Conservation (phyloP, 2,797 vertebrate species). For the Arctocebus calabarensis region DNA sequence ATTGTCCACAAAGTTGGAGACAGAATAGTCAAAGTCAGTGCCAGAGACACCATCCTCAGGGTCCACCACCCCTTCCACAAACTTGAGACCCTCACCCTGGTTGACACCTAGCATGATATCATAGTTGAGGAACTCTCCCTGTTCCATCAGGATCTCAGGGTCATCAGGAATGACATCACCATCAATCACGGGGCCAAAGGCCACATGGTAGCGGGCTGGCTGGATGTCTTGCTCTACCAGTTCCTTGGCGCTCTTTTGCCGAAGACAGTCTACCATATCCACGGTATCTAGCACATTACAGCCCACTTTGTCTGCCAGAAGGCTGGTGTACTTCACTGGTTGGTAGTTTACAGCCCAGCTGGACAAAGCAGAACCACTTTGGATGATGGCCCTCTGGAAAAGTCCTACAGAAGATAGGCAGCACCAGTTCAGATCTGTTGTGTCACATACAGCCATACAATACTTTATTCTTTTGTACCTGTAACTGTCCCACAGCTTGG, state of each 20-base stretch:
- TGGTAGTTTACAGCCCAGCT: constrained; percentile 99
- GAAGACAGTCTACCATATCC: constrained; percentile 99
- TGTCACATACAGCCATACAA: background rate
- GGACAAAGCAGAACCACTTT: constrained; percentile 97
- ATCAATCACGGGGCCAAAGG: constrained; percentile 98
- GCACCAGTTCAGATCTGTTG: background rate
- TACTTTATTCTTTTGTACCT: background rate
- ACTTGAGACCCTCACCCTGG: constrained; percentile 98
- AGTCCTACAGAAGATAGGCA: constrained; percentile 90
- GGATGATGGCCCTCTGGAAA: constrained; percentile 99
- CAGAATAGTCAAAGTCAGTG: constrained; percentile 98
- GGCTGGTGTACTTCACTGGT: constrained; percentile 97
- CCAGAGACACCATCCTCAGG: constrained; percentile 97
- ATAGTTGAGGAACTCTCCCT: constrained; percentile 99
- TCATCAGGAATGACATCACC: constrained; percentile 99
- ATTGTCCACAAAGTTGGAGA: constrained; percentile 99
- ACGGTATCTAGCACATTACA: constrained; percentile 98
- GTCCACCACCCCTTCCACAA: constrained; percentile 98
- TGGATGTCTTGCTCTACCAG: constrained; percentile 99
- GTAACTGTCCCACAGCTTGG: background rate
- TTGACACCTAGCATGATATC: constrained; percentile 99
- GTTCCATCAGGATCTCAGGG: constrained; percentile 99
- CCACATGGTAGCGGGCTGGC: constrained; percentile 97
- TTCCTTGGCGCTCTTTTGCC: constrained; percentile 97
- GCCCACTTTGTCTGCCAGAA: constrained; percentile 97